Evolutionary conservation across 1,140 invertebrate species (phyloP).

Genomic region (Thrips palmi): DNA sequence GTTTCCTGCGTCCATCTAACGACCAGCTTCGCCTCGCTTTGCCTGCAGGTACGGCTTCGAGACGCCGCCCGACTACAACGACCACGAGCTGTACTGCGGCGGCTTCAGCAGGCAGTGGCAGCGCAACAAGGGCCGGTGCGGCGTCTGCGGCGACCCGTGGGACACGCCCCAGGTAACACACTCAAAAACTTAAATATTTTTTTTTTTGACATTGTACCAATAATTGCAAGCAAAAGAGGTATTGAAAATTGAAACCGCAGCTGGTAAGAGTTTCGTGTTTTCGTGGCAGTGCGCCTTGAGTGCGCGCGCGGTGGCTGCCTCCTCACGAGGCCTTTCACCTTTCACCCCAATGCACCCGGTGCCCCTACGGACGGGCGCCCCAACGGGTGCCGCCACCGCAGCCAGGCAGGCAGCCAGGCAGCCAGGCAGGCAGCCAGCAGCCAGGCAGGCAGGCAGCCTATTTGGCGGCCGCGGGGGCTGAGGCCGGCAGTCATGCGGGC

Average conservation of each 20-base stretch:
- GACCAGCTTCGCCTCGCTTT: neutral
- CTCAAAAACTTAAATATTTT: neutral
- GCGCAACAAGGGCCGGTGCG: conserved; percentile 57
- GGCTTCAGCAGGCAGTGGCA: conserved; percentile 63
- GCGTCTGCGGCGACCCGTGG: conserved; percentile 74
- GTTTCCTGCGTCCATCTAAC: no score
- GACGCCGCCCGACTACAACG: conserved; percentile 57
- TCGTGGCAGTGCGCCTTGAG: neutral
- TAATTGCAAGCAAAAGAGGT: neutral
- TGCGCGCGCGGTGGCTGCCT: neutral
- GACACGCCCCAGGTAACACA: conserved; percentile 33
- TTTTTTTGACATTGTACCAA: neutral
- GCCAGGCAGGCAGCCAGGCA: no score
- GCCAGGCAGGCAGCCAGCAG: no score
- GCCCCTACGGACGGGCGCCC: no score
- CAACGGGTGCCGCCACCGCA: no score
- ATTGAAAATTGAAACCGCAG: neutral
- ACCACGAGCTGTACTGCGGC: conserved; percentile 77
- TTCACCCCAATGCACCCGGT: no score
- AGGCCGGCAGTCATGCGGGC: no score
- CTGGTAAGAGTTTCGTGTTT: neutral
- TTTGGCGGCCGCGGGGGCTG: no score
- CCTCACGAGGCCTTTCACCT: no score
- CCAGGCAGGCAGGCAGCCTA: no score
- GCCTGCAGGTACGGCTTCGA: conserved; percentile 33